These are phyloP conservation scores for Epizoanthus ramosus DNA, from an alignment of 92 coral and sea anemone species.

Conservation along the genomic window DNA sequence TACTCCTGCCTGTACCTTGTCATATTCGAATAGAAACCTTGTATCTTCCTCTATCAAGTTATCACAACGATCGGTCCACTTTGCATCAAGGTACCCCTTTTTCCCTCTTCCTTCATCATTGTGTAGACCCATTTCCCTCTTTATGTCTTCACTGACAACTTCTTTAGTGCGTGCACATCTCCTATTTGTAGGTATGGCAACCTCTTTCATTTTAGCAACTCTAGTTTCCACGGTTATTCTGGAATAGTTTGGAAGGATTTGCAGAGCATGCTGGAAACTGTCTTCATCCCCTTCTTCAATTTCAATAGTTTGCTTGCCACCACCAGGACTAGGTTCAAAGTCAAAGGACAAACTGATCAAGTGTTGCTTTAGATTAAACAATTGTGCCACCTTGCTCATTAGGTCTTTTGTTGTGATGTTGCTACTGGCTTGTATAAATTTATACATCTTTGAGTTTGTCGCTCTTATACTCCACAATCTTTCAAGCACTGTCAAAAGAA, in stretches of 20 bases:
- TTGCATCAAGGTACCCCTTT: conserved; percentile 43
- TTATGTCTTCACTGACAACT: conserved; percentile 48
- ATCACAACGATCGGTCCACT: conserved; percentile 52
- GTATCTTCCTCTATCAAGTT: conserved; percentile 40
- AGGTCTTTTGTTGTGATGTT: conserved; percentile 51
- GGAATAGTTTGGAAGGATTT: too few species aligned
- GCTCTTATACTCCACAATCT: conserved; percentile 52
- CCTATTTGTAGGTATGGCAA: too few species aligned
- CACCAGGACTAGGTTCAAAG: conserved; percentile 43
- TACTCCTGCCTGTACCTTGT: conserved; percentile 25
- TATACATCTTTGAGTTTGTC: conserved; percentile 47
- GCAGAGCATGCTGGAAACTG: too few species aligned
- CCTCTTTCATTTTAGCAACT: too few species aligned
- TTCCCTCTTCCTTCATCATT: conserved; percentile 42
- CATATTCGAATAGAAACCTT: conserved; percentile 33
- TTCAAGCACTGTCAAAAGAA: conserved; percentile 35
- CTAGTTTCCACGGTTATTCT: too few species aligned
- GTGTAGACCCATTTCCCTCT: conserved; percentile 58
- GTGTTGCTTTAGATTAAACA: conserved; percentile 41
- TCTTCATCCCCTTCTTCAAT: too few species aligned
- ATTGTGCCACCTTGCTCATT: conserved; percentile 45
- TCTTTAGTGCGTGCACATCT: neutral
- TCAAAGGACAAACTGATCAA: conserved; percentile 43
- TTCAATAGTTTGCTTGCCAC: neutral
- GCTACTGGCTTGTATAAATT: conserved; percentile 42